A percentile compares a stretch with the other conserved stretches of the same genome.
Conservation (phyloP, 2,113 vertebrate species). For the Hucho hucho region DNA sequence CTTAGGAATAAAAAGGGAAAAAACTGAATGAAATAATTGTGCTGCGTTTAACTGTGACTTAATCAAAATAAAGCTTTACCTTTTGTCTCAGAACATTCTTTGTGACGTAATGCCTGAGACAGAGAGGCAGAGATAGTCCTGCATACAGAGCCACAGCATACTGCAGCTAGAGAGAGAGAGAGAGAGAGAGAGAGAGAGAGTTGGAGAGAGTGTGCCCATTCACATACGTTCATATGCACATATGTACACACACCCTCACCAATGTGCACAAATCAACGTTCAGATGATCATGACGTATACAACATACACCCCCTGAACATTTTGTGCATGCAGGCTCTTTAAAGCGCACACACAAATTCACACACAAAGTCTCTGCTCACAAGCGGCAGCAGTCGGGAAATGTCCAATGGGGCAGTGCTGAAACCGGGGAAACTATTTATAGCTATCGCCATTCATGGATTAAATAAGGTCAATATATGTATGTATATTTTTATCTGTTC, state of each 20-base stretch:
- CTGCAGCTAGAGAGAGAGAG: background rate
- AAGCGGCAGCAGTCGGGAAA: too few species aligned
- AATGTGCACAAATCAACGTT: background rate
- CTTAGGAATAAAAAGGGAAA: too few species aligned
- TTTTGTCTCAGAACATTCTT: background rate
- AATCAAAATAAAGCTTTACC: background rate
- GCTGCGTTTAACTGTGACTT: background rate
- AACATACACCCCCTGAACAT: too few species aligned
- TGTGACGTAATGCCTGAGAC: background rate
- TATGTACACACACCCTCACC: background rate
- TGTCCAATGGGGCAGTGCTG: too few species aligned
- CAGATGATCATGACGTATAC: background rate
- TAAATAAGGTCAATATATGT: too few species aligned
- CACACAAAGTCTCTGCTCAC: too few species aligned
- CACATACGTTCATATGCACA: background rate
- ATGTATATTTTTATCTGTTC: background rate
- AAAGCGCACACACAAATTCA: too few species aligned
- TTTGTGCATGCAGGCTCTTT: too few species aligned
- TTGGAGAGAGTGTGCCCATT: constrained; percentile 5
- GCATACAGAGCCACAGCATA: constrained; percentile 2
- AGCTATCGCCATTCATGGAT: too few species aligned
- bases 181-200: background rate
- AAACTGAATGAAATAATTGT: too few species aligned
- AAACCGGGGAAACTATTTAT: too few species aligned
- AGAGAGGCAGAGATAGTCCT: background rate